Conservation (phyloP, 2,888 invertebrate genomes). For the Coenonympha arcania region DNA sequence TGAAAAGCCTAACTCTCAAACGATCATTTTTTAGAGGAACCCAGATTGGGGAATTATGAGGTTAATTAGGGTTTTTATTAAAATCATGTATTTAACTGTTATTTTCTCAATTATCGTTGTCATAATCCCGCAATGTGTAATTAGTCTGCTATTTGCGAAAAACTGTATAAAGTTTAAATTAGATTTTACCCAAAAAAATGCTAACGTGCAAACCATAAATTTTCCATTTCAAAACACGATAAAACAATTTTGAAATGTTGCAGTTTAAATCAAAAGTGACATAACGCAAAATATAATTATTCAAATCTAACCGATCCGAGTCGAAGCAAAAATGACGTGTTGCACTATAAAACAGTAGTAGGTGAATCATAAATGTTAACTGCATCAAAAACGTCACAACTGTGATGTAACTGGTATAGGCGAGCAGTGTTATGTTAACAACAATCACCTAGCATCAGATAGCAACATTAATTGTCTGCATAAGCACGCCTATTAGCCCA, state of each 20-base stretch:
- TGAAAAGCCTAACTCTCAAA: too few relatives aligned
- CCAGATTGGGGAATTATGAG: too few relatives aligned
- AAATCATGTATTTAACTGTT: too few relatives aligned
- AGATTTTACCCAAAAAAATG: too few relatives aligned
- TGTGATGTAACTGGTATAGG: background rate
- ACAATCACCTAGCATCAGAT: constrained; percentile 3
- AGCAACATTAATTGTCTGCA: background rate
- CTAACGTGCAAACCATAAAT: background rate
- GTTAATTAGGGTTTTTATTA: too few relatives aligned
- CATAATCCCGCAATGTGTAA: too few relatives aligned
- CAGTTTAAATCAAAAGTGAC: background rate
- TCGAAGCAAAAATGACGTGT: background rate
- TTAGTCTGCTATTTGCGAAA: too few relatives aligned
- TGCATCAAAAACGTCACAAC: background rate
- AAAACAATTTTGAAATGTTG: background rate
- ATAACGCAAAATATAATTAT: constrained; percentile 1
- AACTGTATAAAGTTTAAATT: too few relatives aligned
- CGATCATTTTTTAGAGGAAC: too few relatives aligned
- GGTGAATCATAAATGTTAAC: constrained; percentile 1
- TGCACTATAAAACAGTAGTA: background rate
- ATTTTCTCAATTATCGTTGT: too few relatives aligned
- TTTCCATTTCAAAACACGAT: background rate
- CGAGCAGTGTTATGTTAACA: constrained; percentile 1
- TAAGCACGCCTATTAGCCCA: background rate
- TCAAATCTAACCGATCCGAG: background rate